A percentile compares a stretch with the other conserved stretches of the same genome.
Conservation (phyloP, 2,888 invertebrate species). For the Tetrapedia diversipes region DNA sequence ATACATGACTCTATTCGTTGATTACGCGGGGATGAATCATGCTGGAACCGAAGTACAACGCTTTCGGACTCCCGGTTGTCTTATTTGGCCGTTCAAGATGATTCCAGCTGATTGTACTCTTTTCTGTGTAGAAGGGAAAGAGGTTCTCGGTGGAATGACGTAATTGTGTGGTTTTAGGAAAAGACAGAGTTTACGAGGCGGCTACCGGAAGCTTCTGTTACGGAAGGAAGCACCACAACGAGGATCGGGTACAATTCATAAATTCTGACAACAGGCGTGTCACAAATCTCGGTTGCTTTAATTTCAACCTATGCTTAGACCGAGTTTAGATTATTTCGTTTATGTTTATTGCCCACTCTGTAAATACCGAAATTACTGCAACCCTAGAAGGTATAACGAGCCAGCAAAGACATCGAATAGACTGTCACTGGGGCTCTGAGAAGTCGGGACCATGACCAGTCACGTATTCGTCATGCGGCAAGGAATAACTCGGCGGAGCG, state of each 20-base stretch:
- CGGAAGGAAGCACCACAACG: background rate
- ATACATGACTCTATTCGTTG: constrained; percentile 35
- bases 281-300: constrained; percentile 10
- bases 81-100: background rate
- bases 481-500: constrained; percentile 8
- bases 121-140: too few species aligned
- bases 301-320: background rate
- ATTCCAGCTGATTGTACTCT: background rate
- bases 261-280: background rate
- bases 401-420: background rate
- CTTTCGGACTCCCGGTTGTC: background rate
- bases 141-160: background rate
- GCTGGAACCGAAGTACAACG: background rate
- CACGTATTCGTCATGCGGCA: constrained; percentile 35
- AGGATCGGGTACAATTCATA: background rate
- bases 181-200: background rate
- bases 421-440: background rate
- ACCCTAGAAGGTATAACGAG: too few species aligned
- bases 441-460: constrained; percentile 8
- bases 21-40: constrained; percentile 39
- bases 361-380: background rate
- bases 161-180: background rate
- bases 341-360: too few species aligned
- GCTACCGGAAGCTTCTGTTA: background rate
- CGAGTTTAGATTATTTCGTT: too few species aligned